Evolutionary conservation across 1,140 invertebrate genomes (phyloP).

Genomic region (Trichomalopsis sarcophagae): DNA sequence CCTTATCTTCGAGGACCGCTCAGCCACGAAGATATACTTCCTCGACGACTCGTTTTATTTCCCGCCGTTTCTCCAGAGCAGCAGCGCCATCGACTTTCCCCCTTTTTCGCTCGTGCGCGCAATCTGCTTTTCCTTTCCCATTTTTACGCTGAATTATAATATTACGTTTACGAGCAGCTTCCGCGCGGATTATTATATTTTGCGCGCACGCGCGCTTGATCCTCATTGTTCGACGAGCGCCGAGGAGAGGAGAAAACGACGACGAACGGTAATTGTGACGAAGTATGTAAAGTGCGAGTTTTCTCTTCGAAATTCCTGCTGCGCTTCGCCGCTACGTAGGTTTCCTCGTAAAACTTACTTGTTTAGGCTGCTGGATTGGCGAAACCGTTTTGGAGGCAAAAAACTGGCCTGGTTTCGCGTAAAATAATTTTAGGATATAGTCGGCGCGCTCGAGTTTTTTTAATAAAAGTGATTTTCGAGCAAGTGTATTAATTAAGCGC

Average conservation of each 20-base stretch:
- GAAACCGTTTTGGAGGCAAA: neutral
- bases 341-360: neutral
- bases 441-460: neutral
- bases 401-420: neutral
- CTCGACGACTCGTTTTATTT: slow-evolving; percentile 1
- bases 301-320: slow-evolving; percentile 16
- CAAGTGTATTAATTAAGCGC: neutral
- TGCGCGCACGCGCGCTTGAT: neutral
- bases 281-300: slow-evolving; percentile 24
- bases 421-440: neutral
- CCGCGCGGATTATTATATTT: neutral
- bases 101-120: neutral
- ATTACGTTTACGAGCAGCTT: neutral
- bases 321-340: neutral
- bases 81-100: neutral
- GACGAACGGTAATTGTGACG: neutral
- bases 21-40: neutral
- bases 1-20: neutral
- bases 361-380: neutral
- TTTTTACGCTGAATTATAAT: slow-evolving; percentile 18
- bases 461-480: neutral
- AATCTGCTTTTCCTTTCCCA: neutral
- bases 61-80: neutral
- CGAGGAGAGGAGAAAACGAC: neutral
- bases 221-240: neutral